Conservation (phyloP, 2,797 vertebrate species). For the Smutsia temminckii region DNA sequence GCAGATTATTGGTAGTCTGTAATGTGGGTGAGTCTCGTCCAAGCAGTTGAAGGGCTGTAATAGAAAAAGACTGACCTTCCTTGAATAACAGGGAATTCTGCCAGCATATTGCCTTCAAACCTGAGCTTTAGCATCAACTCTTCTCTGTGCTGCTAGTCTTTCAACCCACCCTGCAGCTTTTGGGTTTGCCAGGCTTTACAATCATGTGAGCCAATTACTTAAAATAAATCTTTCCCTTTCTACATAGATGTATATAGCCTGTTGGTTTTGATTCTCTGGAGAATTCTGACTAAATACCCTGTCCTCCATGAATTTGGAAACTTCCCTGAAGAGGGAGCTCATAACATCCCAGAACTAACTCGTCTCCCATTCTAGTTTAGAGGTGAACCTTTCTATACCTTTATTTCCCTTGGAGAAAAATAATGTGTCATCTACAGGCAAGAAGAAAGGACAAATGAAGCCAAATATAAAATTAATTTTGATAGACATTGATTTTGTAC, state of each 20-base stretch:
- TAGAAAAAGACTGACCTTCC: background rate
- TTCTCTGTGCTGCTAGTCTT: background rate
- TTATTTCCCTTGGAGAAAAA: background rate
- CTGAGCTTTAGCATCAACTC: background rate
- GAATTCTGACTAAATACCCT: background rate
- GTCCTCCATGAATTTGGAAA: background rate
- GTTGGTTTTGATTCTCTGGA: background rate
- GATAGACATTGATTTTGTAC: background rate
- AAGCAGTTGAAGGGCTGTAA: background rate
- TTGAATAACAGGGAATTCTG: background rate
- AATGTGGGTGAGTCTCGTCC: background rate
- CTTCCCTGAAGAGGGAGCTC: background rate
- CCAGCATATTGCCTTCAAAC: background rate
- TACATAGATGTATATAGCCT: background rate
- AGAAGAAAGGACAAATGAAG: background rate
- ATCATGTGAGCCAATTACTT: background rate
- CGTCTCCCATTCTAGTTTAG: background rate
- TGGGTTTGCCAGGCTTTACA: background rate
- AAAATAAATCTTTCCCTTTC: background rate
- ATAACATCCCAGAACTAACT: background rate
- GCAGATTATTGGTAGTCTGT: background rate
- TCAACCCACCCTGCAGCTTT: background rate
- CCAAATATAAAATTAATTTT: background rate
- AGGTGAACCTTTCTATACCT: background rate
- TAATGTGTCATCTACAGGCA: background rate